Evolutionary conservation across 2,888 invertebrate species (phyloP), one percentile per base, ranked within the genome.

Genomic region (Drosophila percnosoma): DNA sequence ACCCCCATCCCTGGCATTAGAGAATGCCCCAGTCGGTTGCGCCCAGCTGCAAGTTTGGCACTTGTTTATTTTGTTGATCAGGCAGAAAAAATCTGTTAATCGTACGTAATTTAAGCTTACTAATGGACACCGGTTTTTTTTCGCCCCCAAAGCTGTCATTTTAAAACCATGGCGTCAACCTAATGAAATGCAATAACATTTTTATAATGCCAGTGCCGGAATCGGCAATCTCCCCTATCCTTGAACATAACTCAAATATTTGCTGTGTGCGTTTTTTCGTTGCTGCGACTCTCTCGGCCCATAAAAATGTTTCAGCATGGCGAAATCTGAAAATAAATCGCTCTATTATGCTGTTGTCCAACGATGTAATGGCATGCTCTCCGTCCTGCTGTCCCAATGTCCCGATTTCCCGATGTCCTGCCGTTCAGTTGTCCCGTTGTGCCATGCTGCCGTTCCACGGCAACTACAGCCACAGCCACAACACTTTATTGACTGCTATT

Each of bases 281-380:
- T 58, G 49, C 38, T 24, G 31, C 53, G 24, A 11, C 40, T 29
- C 55, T 15, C 40, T 38, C 38, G 31, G 55, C 57, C 61, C 72
- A 72, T 71, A 68, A 76, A 77, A 57, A 63, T 71, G 61, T 40
- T 58, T 31, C 27, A 49, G 38, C 48, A 45, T 45, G 64, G 52
- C n/a, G 49, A 71, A 80, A 82, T 79, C 82, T 72, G 82, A 75
- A 82, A 80, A 80, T 79, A 82, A 82, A 80, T 80, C 82, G 80
- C 80, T 80, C 79, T 79, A 80, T 80, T 80, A 80, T 82, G 78
- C 74, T 61, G 61, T 61, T 63, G 75, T 61, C 74, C 79, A 40
- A 49, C 52, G 67, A 34, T 53, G 60, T 60, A 60, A 49, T 60
- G 60, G 60, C 49, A 51, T 49, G 51, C 48, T 58, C 21, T 31